A percentile compares a stretch with the other conserved stretches of the same genome.
Evolutionary conservation across 53 echinoderm and acorn worm genomes (phyloP).

Genomic region (Antedon mediterranea): DNA sequence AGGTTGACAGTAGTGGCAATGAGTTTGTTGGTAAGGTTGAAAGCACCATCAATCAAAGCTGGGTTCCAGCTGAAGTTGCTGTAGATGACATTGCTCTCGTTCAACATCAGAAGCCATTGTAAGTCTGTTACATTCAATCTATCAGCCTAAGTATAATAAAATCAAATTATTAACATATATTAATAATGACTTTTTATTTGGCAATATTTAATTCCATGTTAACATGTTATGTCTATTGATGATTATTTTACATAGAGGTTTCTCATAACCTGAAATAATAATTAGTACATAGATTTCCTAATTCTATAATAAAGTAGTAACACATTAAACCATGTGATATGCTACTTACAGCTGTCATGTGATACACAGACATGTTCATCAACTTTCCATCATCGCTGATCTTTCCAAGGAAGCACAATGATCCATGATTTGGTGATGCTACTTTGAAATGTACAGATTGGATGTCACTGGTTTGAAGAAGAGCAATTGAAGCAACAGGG

Average conservation of each 20-base stretch:
- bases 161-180: neutral
- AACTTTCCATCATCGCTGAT: constrained; percentile 32
- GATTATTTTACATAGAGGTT: no score
- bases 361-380: constrained; percentile 35
- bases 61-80: constrained; percentile 99
- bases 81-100: constrained; percentile 81
- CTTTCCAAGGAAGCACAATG: constrained; percentile 19
- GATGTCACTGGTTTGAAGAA: neutral
- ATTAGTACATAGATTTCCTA: no score
- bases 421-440: constrained; percentile 16
- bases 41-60: constrained; percentile 33
- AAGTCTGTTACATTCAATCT: constrained; percentile 60
- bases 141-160: constrained; percentile 30
- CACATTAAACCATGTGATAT: no score
- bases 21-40: constrained; percentile 23
- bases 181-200: neutral
- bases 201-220: no score
- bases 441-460: neutral
- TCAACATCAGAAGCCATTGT: constrained; percentile 57
- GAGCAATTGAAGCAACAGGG: neutral
- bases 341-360: constrained; percentile 15
- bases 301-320: no score
- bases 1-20: constrained; percentile 23
- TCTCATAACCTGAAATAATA: no score
- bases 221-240: no score